Evolutionary conservation across 2,797 vertebrate species (phyloP), one percentile per base, ranked within the genome.

Genomic region (Myoxocephalus aenaeus): DNA sequence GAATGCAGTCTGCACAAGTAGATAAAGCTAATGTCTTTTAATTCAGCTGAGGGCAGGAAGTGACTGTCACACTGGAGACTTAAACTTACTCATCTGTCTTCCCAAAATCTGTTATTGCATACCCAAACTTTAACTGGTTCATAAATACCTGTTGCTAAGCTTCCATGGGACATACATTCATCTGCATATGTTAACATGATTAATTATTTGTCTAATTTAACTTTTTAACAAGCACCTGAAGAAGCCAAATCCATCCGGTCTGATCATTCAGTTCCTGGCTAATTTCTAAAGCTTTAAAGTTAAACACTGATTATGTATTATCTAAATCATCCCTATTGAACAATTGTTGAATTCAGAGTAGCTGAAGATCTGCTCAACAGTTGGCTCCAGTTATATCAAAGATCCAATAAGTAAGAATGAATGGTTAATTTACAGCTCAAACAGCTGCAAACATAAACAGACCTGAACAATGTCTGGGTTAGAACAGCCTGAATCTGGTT

Each of bases 1-100:
- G 46, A 56, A 89, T 25, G 73, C 81, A 81, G 86, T 73, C 80
- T 89, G 84, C 38, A 67, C 58, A 73, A 51, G 77, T 15, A 84
- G 85, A 91, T 88, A 88, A 85, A 85, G 75, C 77, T 85, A 77
- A 83, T 85, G 76, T 90, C 67, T 87, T 87, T 84, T 77, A 81
- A 69, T 82, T 78, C 36, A 71, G 81, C 84, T 82, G 56, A 70
- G 67, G 83, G 81, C 73, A 81, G 65, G 62, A 86, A 70, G 75
- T 50, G 63, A 79, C 74, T 83, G 77, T 84, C 80, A 77, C 64
- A 38, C 64, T 36, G 29, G 65, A 79, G 61, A 61, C 72, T 38
- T 32, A 86, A 70, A 85, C 56, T 32, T 64, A 65, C 77, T 64
- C 48, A 82, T 82, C 70, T 75, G 65, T 65, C 40, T 72, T 67